Evolutionary conservation across 1,140 invertebrate genomes (phyloP).

Genomic region (Drosophila quadrilineata): DNA sequence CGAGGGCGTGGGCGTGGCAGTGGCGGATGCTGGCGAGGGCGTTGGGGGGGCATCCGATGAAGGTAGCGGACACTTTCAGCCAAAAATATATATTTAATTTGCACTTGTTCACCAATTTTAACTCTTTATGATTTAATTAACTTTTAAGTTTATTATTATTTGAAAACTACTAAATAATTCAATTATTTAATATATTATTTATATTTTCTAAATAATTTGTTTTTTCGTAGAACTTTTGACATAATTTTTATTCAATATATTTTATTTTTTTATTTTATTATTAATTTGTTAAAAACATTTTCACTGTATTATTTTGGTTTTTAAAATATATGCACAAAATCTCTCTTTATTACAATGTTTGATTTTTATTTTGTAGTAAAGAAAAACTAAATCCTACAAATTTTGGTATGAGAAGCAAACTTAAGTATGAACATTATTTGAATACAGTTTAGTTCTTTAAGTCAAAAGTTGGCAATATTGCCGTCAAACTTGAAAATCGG

Average conservation of each 20-base stretch:
- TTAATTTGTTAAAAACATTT: neutral
- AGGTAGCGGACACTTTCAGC: slow-evolving; percentile 60
- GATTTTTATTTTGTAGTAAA: neutral
- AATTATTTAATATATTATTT: neutral
- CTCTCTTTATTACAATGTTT: neutral
- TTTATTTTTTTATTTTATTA: slow-evolving; percentile 2
- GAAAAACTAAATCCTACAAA: too few relatives aligned
- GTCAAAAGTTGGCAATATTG: too few relatives aligned
- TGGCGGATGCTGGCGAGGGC: too few relatives aligned
- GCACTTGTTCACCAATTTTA: neutral
- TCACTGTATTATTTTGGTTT: neutral
- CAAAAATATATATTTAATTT: slow-evolving; percentile 22
- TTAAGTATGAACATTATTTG: too few relatives aligned
- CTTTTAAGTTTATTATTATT: neutral
- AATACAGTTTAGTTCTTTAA: too few relatives aligned
- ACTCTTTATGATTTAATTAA: slow-evolving; percentile 8
- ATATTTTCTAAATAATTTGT: neutral
- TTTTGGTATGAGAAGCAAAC: too few relatives aligned
- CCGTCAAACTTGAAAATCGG: too few relatives aligned
- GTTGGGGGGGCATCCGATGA: slow-evolving; percentile 38
- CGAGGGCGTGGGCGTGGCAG: too few relatives aligned
- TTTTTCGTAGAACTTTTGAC: neutral
- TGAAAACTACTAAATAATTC: too few relatives aligned
- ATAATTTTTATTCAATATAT: neutral
- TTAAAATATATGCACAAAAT: neutral